Conservation (phyloP, 1,140 invertebrate genomes). For the Solenopsis invicta region DNA sequence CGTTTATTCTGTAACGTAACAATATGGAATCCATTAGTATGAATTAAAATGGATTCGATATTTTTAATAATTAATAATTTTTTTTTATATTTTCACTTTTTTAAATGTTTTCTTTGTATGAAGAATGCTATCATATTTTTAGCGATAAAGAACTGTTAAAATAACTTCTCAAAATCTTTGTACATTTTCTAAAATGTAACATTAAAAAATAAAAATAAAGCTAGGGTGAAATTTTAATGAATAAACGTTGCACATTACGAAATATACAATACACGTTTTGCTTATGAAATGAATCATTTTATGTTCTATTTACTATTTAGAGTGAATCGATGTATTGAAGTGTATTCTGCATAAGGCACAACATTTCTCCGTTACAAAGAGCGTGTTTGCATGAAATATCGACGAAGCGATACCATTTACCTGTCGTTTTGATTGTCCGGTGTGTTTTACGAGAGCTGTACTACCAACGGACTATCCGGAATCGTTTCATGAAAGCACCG, state of each 20-base stretch:
- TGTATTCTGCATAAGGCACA: neutral
- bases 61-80: neutral
- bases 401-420: constrained; percentile 44
- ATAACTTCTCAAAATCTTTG: neutral
- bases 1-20: neutral
- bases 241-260: neutral
- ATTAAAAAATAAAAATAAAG: constrained; percentile 14
- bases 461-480: constrained; percentile 23
- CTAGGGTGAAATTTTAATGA: constrained; percentile 5
- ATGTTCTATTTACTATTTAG: constrained; percentile 16
- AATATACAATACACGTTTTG: neutral
- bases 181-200: neutral
- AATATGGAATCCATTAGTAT: too few species aligned
- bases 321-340: neutral
- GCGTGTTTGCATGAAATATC: constrained; percentile 19
- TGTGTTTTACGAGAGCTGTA: constrained; percentile 34
- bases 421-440: constrained; percentile 38
- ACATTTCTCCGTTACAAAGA: constrained; percentile 21
- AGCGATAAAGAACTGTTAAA: constrained; percentile 4
- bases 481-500: constrained; percentile 48
- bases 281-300: neutral
- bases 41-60: neutral
- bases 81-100: neutral
- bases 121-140: neutral
- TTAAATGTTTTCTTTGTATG: constrained; percentile 11